Evolutionary conservation across 2,113 vertebrate genomes (phyloP).

Genomic region (Pterophyllum scalare): DNA sequence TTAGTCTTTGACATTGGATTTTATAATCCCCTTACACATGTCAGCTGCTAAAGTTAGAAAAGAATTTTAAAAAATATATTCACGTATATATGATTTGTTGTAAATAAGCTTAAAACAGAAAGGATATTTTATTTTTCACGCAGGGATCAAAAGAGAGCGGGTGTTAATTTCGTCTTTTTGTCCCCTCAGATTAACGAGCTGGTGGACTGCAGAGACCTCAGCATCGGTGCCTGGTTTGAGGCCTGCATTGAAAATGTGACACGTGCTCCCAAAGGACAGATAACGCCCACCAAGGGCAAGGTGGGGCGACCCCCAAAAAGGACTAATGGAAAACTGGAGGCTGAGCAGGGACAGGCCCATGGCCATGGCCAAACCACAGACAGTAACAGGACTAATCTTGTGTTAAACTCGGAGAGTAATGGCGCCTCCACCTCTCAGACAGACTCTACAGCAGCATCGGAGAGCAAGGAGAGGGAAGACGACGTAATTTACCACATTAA

Average conservation of each 20-base stretch:
- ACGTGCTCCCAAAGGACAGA: slow-evolving; percentile 86
- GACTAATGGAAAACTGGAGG: slow-evolving; percentile 90
- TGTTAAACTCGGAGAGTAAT: slow-evolving; percentile 85
- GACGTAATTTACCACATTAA: slow-evolving; percentile 95
- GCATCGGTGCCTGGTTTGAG: slow-evolving; percentile 97
- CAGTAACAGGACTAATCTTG: slow-evolving; percentile 83
- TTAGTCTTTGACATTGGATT: neutral
- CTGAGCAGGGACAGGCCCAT: slow-evolving; percentile 64
- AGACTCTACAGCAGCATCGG: slow-evolving; percentile 73
- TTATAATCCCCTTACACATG: neutral
- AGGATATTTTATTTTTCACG: neutral
- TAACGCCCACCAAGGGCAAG: slow-evolving; percentile 83
- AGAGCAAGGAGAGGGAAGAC: slow-evolving; percentile 80
- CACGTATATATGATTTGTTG: neutral
- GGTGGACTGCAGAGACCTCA: slow-evolving; percentile 96
- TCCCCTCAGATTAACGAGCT: slow-evolving; percentile 92
- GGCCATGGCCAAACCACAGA: slow-evolving; percentile 77
- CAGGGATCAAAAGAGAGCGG: neutral
- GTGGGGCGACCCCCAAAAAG: slow-evolving; percentile 89
- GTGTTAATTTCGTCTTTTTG: slow-evolving; percentile 35
- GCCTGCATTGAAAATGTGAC: slow-evolving; percentile 92
- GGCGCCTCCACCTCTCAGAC: slow-evolving; percentile 92
- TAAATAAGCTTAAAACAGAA: neutral
- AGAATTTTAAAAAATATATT: neutral
- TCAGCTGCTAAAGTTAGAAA: neutral